Base-by-base conservation (phyloP, 2,113 vertebrate genomes). In the Scomber scombrus region DNA sequence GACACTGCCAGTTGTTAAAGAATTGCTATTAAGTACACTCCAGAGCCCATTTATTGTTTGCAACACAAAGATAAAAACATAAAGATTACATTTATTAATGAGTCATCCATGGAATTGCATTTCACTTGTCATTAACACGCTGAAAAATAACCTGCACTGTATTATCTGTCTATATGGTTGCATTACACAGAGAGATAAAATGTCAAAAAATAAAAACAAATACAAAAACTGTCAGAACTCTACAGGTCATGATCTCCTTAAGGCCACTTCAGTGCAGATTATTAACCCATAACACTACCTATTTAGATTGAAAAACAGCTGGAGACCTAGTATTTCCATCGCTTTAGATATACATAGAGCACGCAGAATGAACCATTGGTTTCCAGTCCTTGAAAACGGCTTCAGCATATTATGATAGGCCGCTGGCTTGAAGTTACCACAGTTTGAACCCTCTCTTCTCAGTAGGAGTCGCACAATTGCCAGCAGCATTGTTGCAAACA, bases 1-100 rank as follows among this genome's bases (percentile, higher is more conserved):
- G 88, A 89, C 75, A 85, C 71, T 66, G 85, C 65, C 66, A 80
- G 68, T 90, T 85, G 81, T 82, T 71, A 81, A 68, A 78, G 75
- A 76, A 72, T 88, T 81, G 82, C 47, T 77, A 85, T 90, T 81
- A 78, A 87, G 78, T 50, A 69, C 55, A 81, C 67, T 80, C 56
- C 54, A 60, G 67, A 80, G 62, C 49, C 56, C 49, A 31, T 56
- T 54, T 52, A 77, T 73, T 75, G 72, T 81, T 82, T 81, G 56
- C 56, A 66, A 49, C 23, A 78, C 50, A 46, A 26, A 56, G 58
- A 71, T 73, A 49, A 72, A 63, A 88, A 80, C 67, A 77, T 54
- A 68, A 76, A 68, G 47, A 74, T 64, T 45, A 11, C 45, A 70
- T 76, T 56, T 29, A 67, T 71, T 64, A 56, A 60, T 3, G 1